phyloP scores from a whole-genome alignment of 2,113 vertebrate genomes.

The Capricornis sumatraensis region DNA sequence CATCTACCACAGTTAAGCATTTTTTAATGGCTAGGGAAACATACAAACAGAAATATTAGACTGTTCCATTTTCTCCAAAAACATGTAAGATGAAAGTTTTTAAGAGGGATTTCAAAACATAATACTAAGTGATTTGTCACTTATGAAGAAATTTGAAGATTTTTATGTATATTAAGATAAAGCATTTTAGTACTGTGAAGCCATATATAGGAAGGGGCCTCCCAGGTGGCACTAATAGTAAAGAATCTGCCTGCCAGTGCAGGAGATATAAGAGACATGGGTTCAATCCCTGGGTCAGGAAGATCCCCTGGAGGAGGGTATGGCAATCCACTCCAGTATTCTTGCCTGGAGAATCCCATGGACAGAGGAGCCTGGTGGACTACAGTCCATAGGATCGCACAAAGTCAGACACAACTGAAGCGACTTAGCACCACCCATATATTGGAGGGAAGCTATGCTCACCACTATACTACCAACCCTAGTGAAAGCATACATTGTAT shows the following conservation, averaged over 20 bases:
- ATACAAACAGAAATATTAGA: not conserved
- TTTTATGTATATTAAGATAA: not conserved
- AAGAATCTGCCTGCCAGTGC: not conserved
- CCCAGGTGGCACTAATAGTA: not conserved
- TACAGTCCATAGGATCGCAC: not conserved
- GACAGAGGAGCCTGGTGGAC: not conserved
- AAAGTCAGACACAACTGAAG: not conserved
- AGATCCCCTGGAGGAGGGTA: not conserved
- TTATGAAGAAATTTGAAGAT: not conserved
- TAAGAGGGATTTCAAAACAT: not conserved
- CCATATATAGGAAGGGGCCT: not conserved
- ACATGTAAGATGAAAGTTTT: not conserved
- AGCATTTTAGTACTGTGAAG: not conserved
- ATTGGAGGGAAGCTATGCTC: conserved; percentile 86
- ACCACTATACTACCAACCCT: conserved; percentile 84
- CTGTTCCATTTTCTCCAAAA: not conserved
- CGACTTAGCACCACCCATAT: not conserved
- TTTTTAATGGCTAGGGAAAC: not conserved
- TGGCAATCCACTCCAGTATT: not conserved
- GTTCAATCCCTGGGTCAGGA: not conserved
- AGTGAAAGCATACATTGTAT: not conserved
- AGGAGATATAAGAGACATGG: not conserved
- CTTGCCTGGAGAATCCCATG: not conserved
- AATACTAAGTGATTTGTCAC: not conserved
- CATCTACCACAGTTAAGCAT: not conserved